Base-by-base conservation (phyloP, 2,113 vertebrate genomes). In the Triplophysa tibetana region DNA sequence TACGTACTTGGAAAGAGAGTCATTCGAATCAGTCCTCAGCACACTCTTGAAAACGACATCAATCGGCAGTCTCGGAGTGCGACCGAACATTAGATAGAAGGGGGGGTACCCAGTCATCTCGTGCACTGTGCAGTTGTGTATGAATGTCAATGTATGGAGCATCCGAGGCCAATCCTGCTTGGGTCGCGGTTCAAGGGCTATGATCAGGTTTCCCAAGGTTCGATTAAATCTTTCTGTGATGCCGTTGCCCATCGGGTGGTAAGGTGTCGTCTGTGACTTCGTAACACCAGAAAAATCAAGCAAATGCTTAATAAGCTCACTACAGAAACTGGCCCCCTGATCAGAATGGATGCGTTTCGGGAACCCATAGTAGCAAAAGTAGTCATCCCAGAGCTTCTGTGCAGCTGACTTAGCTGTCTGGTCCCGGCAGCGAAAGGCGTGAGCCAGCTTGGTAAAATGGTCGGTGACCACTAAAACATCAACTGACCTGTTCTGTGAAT, bases 161-260 rank as follows among this genome's bases (percentile, higher is more conserved):
- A 68, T 68, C 17, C n/a, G 66, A 17, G 66, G 41, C 33, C 66
- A 68, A 38, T 68, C 43, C 9, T 68, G 66, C 66, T 68, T 48
- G 13, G 7, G 11, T 11, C 43, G 8, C 19, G 38, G 66, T 54
- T 54, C 50, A 16, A 54, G 50, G 13, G 66, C 16, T n/a, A n/a
- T 43, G 6, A 68, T n/a, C 33, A 68, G 48, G 41, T 45, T 43
- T n/a, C 66, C 66, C n/a, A 69, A 29, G 5, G 45, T 67, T 5
- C 26, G 21, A 33, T 69, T 79, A 17, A 76, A 83, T 23, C 56
- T 68, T 43, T 80, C 82, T 16, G 64, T 62, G 0, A 12, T 33
- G 1, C 61, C 66, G n/a, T 80, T 83, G 1, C 67, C 50, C 78
- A 82, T 78, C 0, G 75, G 75, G 24, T 85, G 68, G 12, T 79